These are phyloP conservation scores for Corvus hawaiiensis DNA, from an alignment of 2,113 vertebrate species.

Conservation along the genomic window DNA sequence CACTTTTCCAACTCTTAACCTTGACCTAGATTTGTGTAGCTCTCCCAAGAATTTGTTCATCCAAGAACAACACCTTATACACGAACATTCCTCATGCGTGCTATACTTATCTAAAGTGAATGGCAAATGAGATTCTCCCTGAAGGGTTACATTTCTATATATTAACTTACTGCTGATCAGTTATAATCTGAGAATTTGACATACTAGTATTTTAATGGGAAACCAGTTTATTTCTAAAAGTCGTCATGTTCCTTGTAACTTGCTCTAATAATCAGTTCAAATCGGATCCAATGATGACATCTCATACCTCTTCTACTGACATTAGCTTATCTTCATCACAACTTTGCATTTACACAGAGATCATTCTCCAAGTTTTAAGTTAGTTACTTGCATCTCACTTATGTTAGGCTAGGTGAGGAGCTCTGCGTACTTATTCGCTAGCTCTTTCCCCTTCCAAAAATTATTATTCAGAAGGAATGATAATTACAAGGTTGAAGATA, in stretches of 20 bases:
- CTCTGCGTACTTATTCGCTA: neutral
- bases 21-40: neutral
- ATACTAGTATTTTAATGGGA: neutral
- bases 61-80: neutral
- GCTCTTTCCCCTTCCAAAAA: neutral
- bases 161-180: neutral
- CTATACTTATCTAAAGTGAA: neutral
- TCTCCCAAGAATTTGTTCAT: neutral
- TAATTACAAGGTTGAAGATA: constrained; percentile 51
- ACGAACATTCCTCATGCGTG: fast-evolving
- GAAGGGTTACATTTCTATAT: neutral
- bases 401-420: neutral
- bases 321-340: neutral
- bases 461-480: constrained; percentile 24
- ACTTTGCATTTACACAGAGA: neutral
- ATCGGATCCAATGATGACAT: neutral
- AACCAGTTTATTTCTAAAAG: neutral
- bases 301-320: neutral
- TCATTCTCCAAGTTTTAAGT: neutral
- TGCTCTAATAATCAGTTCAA: neutral
- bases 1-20: neutral
- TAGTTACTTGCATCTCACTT: neutral
- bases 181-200: neutral
- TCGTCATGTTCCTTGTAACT: fast-evolving
- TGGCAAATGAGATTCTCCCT: neutral